A percentile compares a stretch with the other conserved stretches of the same genome.
Evolutionary conservation across 2,113 vertebrate genomes (phyloP).

Genomic region (Platysteira castanea): DNA sequence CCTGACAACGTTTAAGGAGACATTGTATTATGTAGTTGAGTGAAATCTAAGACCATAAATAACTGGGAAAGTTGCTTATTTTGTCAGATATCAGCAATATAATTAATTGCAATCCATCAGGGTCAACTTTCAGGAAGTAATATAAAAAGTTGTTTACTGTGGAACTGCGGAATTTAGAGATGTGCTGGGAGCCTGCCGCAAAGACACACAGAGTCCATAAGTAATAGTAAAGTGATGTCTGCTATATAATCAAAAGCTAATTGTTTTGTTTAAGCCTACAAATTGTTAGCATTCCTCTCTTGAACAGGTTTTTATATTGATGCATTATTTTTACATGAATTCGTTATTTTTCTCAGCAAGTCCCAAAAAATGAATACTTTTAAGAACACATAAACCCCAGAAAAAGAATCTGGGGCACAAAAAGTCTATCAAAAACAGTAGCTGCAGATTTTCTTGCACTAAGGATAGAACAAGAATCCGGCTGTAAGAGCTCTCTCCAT

Average conservation of each 20-base stretch:
- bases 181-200: not conserved
- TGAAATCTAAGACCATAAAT: conserved; percentile 57
- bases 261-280: not conserved
- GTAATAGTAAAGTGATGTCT: not conserved
- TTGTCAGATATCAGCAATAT: conserved; percentile 46
- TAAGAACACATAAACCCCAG: not conserved
- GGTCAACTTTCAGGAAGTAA: not conserved
- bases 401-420: not conserved
- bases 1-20: conserved; percentile 49
- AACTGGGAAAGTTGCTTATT: conserved; percentile 42
- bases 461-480: not conserved
- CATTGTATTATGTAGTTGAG: conserved; percentile 27
- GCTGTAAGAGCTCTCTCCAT: not conserved
- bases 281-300: not conserved
- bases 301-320: not conserved
- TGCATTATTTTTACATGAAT: not conserved
- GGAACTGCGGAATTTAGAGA: not conserved
- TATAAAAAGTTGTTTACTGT: not conserved
- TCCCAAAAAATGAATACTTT: not conserved
- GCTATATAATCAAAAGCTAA: not conserved
- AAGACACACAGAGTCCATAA: not conserved
- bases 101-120: conserved; percentile 42
- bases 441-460: not conserved
- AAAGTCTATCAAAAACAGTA: not conserved
- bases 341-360: not conserved